A percentile compares a stretch with the other conserved stretches of the same genome.
phyloP scores from a whole-genome alignment of 2,888 invertebrate species.

The Ceriagrion tenellum region DNA sequence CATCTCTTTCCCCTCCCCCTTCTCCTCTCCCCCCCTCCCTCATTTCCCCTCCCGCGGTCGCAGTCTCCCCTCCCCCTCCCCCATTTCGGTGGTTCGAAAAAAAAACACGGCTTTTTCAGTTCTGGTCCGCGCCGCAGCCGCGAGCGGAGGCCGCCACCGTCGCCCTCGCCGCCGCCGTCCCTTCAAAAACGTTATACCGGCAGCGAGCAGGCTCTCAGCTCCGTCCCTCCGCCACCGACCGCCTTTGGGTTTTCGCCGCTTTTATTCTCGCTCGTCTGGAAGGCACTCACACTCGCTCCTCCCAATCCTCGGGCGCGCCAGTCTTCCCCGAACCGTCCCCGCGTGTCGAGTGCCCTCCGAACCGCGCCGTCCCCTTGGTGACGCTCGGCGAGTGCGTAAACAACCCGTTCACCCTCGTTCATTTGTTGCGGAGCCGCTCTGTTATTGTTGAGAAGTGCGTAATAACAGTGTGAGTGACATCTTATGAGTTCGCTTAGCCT shows the following conservation, averaged over 20 bases:
- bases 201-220: background rate
- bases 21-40: background rate
- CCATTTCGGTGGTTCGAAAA: slow-evolving; percentile 35
- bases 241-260: background rate
- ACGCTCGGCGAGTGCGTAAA: background rate
- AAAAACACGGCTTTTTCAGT: slow-evolving; percentile 63
- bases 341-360: background rate
- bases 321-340: background rate
- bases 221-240: slow-evolving; percentile 8
- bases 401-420: too few relatives aligned
- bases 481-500: background rate
- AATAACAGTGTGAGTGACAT: too few relatives aligned
- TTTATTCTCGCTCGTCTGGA: background rate
- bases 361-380: background rate
- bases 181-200: slow-evolving; percentile 22
- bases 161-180: background rate
- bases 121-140: slow-evolving; percentile 46
- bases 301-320: background rate
- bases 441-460: background rate
- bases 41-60: background rate
- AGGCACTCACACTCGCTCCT: background rate
- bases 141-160: slow-evolving; percentile 62
- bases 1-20: background rate
- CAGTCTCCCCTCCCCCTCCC: background rate
- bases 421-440: background rate